phyloP scores from a whole-genome alignment of 1,140 invertebrate genomes.

The Drosophila truncata region DNA sequence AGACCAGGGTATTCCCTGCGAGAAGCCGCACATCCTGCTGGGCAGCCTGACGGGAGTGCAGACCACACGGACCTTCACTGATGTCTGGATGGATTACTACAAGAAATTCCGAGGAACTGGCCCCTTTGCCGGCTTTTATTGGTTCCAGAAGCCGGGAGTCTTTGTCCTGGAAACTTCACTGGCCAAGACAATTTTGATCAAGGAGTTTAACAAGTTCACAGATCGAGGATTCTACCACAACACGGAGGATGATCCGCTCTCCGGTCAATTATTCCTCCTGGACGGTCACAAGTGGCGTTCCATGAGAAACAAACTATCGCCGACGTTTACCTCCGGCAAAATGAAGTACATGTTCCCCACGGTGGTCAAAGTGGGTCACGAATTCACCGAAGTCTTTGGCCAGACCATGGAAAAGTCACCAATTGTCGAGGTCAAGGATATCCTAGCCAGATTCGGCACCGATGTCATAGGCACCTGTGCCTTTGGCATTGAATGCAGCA shows the following conservation, averaged over 20 bases:
- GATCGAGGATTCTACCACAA: constrained; percentile 86
- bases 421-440: constrained; percentile 66
- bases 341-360: constrained; percentile 87
- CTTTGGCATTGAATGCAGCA: constrained; percentile 88
- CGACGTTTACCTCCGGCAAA: constrained; percentile 87
- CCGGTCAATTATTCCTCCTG: constrained; percentile 85
- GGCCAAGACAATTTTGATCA: constrained; percentile 87
- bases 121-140: constrained; percentile 84
- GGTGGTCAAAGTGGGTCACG: constrained; percentile 73
- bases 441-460: constrained; percentile 74
- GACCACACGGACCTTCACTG: constrained; percentile 32
- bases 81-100: constrained; percentile 72
- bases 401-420: constrained; percentile 33
- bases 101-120: constrained; percentile 69
- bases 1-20: constrained; percentile 82
- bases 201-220: constrained; percentile 87
- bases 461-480: constrained; percentile 88
- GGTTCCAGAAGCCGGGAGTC: constrained; percentile 85
- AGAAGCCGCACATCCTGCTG: constrained; percentile 72
- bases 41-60: constrained; percentile 74
- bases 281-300: constrained; percentile 86
- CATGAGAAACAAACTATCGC: constrained; percentile 86
- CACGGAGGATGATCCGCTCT: constrained; percentile 86
- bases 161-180: constrained; percentile 87
- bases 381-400: constrained; percentile 67